Base-by-base conservation (phyloP, 2,113 vertebrate genomes). In the Argyrosomus japonicus region DNA sequence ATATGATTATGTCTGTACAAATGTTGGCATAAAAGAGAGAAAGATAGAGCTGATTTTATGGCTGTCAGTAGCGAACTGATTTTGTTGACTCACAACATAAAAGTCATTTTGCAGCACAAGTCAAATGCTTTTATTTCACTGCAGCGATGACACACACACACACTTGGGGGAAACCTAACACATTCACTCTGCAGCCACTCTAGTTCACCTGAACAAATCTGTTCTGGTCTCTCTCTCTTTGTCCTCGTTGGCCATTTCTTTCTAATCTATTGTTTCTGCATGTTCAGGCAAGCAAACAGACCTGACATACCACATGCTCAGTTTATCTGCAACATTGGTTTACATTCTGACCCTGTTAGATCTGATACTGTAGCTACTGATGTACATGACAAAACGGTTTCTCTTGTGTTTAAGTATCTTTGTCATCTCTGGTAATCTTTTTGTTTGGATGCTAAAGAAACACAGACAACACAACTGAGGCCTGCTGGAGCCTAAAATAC, bases 241-340 rank as follows among this genome's bases (percentile, higher is more conserved):
- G 29, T 23, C 12, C 25, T 51, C 48, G 29, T 50, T 62, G 70
- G 15, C 13, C 56, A 27, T 27, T 25, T 58, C 56, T 25, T 27
- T 27, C 13, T 6, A 15, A 27, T 58, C 23, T 11, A 53, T 2
- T 3, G 25, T 29, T 50, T 21, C 0, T 69, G 48, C 57, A 15
- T 54, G 25, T 61, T 29, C 11, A 63, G 50, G 47, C 25, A 23
- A 14, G 29, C 68, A 43, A 72, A 32, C 63, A 84, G 47, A 88
- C 67, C 47, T 68, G 54, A 50, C 12, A 25, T 18, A 48, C 45
- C 19, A 51, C 32, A 43, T 61, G 3, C 18, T 76, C 21, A 25
- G 3, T 29, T 36, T 68, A 76, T 82, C 64, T 68, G 8, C 15
- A 71, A 17, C 32, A 5, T 19, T 53, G 14, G 23, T 50, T 43